Percentiles rank a stretch among this genome's conserved stretches.
Evolutionary conservation across 2,888 invertebrate species (phyloP).

Genomic region (Acanthopleura granulata): DNA sequence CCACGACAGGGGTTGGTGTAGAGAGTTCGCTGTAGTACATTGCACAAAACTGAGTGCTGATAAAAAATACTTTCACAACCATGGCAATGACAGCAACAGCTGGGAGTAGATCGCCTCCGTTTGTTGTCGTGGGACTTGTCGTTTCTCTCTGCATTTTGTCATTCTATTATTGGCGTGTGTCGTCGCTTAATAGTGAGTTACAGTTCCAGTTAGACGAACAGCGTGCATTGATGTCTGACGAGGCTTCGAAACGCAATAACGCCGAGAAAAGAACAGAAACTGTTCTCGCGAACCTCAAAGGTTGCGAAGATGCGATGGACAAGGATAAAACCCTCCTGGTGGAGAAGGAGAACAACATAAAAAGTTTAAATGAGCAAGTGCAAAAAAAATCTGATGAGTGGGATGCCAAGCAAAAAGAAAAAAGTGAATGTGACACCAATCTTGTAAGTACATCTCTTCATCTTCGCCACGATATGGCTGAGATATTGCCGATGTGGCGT

Average conservation of each 20-base stretch:
- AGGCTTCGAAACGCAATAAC: slow-evolving; percentile 41
- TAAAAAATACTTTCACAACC: not conserved
- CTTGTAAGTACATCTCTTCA: slow-evolving; percentile 14
- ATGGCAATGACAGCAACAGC: not conserved
- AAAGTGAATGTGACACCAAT: slow-evolving; percentile 20
- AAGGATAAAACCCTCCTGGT: slow-evolving; percentile 27
- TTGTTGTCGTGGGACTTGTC: slow-evolving; percentile 50
- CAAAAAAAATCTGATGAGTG: slow-evolving; percentile 22
- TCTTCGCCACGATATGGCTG: too few relatives aligned
- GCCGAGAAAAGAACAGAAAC: slow-evolving; percentile 42
- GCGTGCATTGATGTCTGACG: slow-evolving; percentile 36
- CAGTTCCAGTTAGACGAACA: slow-evolving; percentile 26
- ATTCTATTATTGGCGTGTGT: slow-evolving; percentile 55
- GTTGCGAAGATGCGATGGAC: slow-evolving; percentile 32
- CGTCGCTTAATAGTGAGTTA: slow-evolving; percentile 40
- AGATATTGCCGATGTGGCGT: too few relatives aligned
- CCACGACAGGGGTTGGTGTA: too few relatives aligned
- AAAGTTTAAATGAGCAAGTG: slow-evolving; percentile 25
- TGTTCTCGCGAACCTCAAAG: slow-evolving; percentile 33
- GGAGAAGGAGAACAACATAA: slow-evolving; percentile 26
- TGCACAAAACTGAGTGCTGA: too few relatives aligned
- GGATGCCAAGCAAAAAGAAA: slow-evolving; percentile 19
- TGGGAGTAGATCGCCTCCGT: slow-evolving; percentile 50
- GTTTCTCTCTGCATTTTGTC: slow-evolving; percentile 50
- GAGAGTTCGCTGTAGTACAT: too few relatives aligned